A percentile compares a stretch with the other conserved stretches of the same genome.
Conservation (phyloP, 2,888 invertebrate genomes). For the Brachylomia viminalis region DNA sequence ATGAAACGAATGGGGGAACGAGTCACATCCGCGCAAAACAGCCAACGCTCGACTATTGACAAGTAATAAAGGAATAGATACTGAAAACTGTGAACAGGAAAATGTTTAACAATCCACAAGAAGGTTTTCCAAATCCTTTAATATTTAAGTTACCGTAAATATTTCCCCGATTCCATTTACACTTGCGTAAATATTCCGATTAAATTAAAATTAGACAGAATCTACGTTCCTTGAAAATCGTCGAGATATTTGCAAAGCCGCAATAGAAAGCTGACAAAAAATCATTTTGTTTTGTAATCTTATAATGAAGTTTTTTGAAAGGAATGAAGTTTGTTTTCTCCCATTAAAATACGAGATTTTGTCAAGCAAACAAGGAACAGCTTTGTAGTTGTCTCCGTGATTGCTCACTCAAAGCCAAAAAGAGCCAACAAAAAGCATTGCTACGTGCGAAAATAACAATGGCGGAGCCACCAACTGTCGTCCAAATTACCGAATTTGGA, state of each 20-base stretch:
- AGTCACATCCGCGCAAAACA: background rate
- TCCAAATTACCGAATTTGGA: slow-evolving; percentile 61
- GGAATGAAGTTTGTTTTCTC: background rate
- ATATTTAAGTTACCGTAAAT: slow-evolving; percentile 43
- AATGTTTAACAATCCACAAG: slow-evolving; percentile 24
- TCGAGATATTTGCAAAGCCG: slow-evolving; percentile 36
- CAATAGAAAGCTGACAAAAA: slow-evolving; percentile 23
- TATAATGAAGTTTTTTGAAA: slow-evolving; percentile 11
- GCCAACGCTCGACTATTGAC: background rate
- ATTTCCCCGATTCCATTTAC: slow-evolving; percentile 45
- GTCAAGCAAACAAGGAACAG: slow-evolving; percentile 3
- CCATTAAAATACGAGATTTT: background rate
- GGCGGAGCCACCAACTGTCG: slow-evolving; percentile 34
- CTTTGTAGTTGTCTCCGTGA: slow-evolving; percentile 33
- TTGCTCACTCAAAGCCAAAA: slow-evolving; percentile 44
- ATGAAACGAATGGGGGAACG: background rate
- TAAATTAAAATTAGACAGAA: slow-evolving; percentile 49
- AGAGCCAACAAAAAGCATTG: slow-evolving; percentile 41
- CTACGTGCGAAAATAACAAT: slow-evolving; percentile 60
- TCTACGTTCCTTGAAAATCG: slow-evolving; percentile 24
- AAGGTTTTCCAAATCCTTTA: slow-evolving; percentile 30
- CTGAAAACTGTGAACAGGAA: slow-evolving; percentile 11
- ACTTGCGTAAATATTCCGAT: slow-evolving; percentile 39
- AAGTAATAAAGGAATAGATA: background rate
- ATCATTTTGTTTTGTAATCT: slow-evolving; percentile 32